A percentile compares a stretch with the other conserved stretches of the same genome.
Evolutionary conservation across 2,888 invertebrate species (phyloP).

Genomic region (Zonitis immaculata): DNA sequence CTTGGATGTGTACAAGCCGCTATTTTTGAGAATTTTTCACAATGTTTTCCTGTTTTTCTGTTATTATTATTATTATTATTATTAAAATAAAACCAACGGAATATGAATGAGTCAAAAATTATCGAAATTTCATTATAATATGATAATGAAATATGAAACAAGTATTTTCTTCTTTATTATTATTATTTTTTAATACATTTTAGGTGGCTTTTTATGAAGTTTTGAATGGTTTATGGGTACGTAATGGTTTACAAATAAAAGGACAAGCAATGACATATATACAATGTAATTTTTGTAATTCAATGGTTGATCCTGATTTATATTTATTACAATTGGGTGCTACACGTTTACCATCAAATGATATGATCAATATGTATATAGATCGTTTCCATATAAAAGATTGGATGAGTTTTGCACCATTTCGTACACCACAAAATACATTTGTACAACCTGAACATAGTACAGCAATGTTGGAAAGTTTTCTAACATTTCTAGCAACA

Average conservation of each 20-base stretch:
- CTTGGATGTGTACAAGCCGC: too few relatives aligned
- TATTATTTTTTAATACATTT: too few relatives aligned
- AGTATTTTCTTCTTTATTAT: too few relatives aligned
- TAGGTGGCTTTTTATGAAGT: slow-evolving; percentile 96
- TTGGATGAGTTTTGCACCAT: slow-evolving; percentile 75
- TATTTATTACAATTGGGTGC: slow-evolving; percentile 93
- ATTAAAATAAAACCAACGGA: too few relatives aligned
- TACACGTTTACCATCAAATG: slow-evolving; percentile 69
- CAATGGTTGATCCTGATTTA: slow-evolving; percentile 96
- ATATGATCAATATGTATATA: slow-evolving; percentile 54
- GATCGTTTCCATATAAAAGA: slow-evolving; percentile 79
- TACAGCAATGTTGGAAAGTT: slow-evolving; percentile 86
- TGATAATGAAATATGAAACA: too few relatives aligned
- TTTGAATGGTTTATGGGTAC: slow-evolving; percentile 89
- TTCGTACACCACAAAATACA: slow-evolving; percentile 58
- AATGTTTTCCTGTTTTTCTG: too few relatives aligned
- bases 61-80: too few relatives aligned
- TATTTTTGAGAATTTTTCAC: too few relatives aligned
- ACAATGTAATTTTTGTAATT: slow-evolving; percentile 97
- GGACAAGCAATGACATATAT: slow-evolving; percentile 99
- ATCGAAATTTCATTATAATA: too few relatives aligned
- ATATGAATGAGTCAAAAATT: too few relatives aligned
- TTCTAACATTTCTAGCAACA: slow-evolving; percentile 85
- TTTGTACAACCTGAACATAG: slow-evolving; percentile 75
- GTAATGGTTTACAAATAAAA: slow-evolving; percentile 95